These are phyloP conservation scores for Mugil cephalus DNA, from an alignment of 2,113 vertebrate genomes.

Conservation along the genomic window DNA sequence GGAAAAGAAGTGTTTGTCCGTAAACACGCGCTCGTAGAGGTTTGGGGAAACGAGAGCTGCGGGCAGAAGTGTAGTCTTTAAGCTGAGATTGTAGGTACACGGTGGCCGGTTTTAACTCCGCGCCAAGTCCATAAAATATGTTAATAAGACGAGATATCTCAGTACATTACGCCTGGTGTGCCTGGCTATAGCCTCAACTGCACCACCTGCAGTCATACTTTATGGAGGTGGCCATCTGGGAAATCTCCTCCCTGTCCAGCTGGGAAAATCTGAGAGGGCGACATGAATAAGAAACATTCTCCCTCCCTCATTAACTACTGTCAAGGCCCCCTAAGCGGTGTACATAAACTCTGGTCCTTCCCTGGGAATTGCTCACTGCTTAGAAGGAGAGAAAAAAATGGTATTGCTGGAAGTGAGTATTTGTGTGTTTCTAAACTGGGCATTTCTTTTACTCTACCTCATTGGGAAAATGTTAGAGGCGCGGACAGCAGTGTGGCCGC, in stretches of 20 bases:
- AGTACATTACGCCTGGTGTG: slow-evolving; percentile 17
- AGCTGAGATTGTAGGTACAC: background rate
- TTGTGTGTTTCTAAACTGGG: slow-evolving; percentile 16
- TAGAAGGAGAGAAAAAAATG: background rate
- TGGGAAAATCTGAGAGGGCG: slow-evolving; percentile 50
- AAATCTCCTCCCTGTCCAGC: slow-evolving; percentile 64
- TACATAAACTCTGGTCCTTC: slow-evolving; percentile 52
- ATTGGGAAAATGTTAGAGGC: slow-evolving; percentile 12
- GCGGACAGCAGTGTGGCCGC: slow-evolving; percentile 4
- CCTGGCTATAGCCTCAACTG: slow-evolving; percentile 32
- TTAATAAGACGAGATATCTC: slow-evolving; percentile 44
- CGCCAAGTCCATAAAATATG: slow-evolving; percentile 39
- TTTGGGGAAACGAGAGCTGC: background rate
- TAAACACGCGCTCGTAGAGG: background rate
- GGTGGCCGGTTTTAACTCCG: slow-evolving; percentile 3
- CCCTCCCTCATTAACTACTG: slow-evolving; percentile 62
- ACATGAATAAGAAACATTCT: slow-evolving; percentile 50
- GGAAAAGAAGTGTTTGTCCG: background rate
- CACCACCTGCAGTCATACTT: slow-evolving; percentile 58
- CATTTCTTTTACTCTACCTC: slow-evolving; percentile 5
- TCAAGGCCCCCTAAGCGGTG: slow-evolving; percentile 42
- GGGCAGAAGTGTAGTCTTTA: background rate
- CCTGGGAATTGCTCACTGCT: slow-evolving; percentile 15
- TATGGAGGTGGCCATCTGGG: slow-evolving; percentile 66
- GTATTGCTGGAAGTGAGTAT: background rate